Percentiles rank a stretch among this genome's conserved stretches.
Conservation (phyloP, 2,113 vertebrate species). For the Perca fluviatilis region DNA sequence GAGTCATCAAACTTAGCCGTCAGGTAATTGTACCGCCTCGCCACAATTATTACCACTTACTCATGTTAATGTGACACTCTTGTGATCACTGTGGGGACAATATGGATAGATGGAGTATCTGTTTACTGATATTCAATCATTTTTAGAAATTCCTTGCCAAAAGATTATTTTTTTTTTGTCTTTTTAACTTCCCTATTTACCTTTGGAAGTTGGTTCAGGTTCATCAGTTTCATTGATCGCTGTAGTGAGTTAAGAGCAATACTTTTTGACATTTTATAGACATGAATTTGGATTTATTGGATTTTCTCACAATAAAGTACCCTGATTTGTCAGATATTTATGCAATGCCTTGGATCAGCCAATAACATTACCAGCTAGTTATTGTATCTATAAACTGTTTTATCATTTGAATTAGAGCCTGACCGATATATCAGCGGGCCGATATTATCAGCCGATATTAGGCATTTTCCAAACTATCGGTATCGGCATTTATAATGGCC, state of each 20-base stretch:
- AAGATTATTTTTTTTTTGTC: too few species aligned
- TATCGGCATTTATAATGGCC: too few species aligned
- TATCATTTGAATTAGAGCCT: neutral
- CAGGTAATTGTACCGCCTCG: neutral
- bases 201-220: neutral
- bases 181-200: too few species aligned
- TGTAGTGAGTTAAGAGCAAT: neutral
- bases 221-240: neutral
- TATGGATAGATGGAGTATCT: neutral
- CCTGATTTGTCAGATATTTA: neutral
- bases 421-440: too few species aligned
- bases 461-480: too few species aligned
- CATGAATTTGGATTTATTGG: neutral
- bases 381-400: neutral
- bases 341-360: neutral
- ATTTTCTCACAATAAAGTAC: neutral
- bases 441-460: too few species aligned
- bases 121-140: neutral
- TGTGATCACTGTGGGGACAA: neutral
- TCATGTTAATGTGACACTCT: neutral
- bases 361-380: neutral
- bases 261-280: neutral
- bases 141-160: neutral
- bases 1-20: constrained; percentile 5
- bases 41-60: neutral